Evolutionary conservation across 30 jellyfish, hydroid and myxozoan genomes (phyloP).

Genomic region (Nemopilema nomurai): DNA sequence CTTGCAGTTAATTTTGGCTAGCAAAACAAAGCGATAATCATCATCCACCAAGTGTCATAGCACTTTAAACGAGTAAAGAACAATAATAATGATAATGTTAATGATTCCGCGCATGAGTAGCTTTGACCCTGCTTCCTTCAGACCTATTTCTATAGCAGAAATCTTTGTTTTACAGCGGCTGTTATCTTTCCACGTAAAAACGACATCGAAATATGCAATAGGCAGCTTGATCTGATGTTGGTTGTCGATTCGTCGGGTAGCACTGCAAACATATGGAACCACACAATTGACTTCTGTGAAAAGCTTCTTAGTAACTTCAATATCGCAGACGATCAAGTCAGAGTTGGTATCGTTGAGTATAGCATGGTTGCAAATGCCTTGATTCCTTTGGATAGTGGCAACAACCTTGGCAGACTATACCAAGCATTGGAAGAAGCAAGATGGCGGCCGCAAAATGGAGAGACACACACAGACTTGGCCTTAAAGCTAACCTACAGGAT

Average conservation of each 20-base stretch:
- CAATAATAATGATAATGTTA: too few species aligned
- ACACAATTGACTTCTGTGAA: slow-evolving; percentile 76
- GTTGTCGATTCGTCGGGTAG: slow-evolving; percentile 94
- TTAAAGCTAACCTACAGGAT: slow-evolving; percentile 70
- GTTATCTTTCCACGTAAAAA: not conserved
- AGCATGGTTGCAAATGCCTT: slow-evolving; percentile 89
- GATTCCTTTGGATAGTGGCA: slow-evolving; percentile 73
- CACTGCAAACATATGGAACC: slow-evolving; percentile 56
- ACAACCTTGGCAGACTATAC: slow-evolving; percentile 64
- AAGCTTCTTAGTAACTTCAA: slow-evolving; percentile 63
- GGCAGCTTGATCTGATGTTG: slow-evolving; percentile 71
- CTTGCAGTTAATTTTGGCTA: too few species aligned
- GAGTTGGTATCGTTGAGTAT: slow-evolving; percentile 88
- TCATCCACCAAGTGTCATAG: too few species aligned
- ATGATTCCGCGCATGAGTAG: too few species aligned
- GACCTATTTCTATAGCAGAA: too few species aligned
- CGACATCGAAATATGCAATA: slow-evolving; percentile 37
- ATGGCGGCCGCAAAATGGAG: slow-evolving; percentile 91
- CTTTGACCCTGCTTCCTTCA: too few species aligned
- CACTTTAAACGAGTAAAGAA: too few species aligned
- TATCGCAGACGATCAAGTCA: slow-evolving; percentile 60
- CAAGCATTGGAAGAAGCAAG: slow-evolving; percentile 74
- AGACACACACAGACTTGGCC: slow-evolving; percentile 85
- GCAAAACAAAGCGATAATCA: too few species aligned
- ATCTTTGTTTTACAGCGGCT: not conserved